Evolutionary conservation across 2,113 vertebrate species (phyloP).

Genomic region (Sinocyclocheilus rhinocerous): DNA sequence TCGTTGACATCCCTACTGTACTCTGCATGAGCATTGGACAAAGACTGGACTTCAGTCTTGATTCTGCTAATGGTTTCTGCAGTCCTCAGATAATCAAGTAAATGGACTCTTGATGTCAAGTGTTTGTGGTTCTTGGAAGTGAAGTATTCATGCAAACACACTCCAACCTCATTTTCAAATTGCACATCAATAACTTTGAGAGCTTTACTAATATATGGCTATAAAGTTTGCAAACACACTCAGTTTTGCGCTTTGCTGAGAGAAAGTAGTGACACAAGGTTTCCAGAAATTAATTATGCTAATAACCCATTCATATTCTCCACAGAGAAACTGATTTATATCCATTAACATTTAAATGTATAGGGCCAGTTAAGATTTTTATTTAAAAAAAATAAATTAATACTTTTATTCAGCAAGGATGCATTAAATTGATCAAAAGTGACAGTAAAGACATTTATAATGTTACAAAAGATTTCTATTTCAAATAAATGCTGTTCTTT

Average conservation of each 20-base stretch:
- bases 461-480: too few species aligned
- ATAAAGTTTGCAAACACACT: not conserved
- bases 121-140: not conserved
- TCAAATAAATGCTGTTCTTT: too few species aligned
- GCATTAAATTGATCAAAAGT: not conserved
- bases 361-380: not conserved
- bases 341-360: not conserved
- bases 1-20: too few species aligned
- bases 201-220: not conserved
- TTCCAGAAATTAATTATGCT: not conserved
- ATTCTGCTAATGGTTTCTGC: not conserved
- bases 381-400: too few species aligned
- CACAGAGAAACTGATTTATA: not conserved
- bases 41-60: not conserved
- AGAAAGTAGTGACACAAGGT: not conserved
- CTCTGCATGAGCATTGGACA: not conserved
- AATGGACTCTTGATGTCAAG: conserved; percentile 20
- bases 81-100: not conserved
- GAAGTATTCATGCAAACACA: conserved; percentile 10
- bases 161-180: conserved; percentile 10
- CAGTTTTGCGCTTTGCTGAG: not conserved
- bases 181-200: conserved; percentile 16
- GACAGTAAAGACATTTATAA: not conserved
- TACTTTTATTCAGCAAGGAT: not conserved
- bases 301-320: not conserved